Evolutionary conservation across 2,113 vertebrate species (phyloP).

Genomic region (Lichenostomus cassidix): DNA sequence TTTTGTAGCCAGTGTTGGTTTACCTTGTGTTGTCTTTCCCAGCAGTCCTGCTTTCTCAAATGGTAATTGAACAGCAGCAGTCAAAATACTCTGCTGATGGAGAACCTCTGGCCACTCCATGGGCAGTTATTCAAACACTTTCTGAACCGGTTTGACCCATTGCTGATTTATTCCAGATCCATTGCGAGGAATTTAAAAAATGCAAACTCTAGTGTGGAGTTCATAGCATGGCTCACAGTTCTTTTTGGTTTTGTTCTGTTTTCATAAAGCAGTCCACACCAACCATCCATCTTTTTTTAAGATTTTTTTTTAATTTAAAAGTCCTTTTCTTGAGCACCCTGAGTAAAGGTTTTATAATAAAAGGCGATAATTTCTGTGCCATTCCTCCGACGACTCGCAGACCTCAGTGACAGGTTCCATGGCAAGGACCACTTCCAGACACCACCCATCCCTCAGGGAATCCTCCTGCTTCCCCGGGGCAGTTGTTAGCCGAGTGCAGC

Average conservation of each 20-base stretch:
- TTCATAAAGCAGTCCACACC: background rate
- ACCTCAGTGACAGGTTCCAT: background rate
- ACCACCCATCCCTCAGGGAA: too few relatives aligned
- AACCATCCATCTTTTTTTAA: background rate
- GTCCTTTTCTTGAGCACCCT: background rate
- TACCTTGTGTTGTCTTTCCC: slow-evolving; percentile 49
- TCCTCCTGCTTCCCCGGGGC: background rate
- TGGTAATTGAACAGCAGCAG: slow-evolving; percentile 40
- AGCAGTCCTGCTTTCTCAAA: slow-evolving; percentile 26
- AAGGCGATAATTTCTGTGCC: background rate
- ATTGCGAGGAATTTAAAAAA: slow-evolving; percentile 34
- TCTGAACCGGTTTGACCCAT: slow-evolving; percentile 63
- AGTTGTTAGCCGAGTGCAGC: background rate
- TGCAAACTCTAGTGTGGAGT: background rate
- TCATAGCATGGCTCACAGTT: background rate
- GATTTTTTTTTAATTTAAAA: background rate
- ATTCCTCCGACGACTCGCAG: background rate
- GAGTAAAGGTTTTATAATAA: background rate
- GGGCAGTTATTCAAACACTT: slow-evolving; percentile 67
- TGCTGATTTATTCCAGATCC: slow-evolving; percentile 66
- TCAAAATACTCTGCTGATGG: background rate
- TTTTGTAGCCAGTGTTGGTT: slow-evolving; percentile 41
- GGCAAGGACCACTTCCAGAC: background rate
- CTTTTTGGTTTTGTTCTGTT: background rate
- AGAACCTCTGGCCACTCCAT: slow-evolving; percentile 39